These are phyloP conservation scores for Automeris io DNA, from an alignment of 2,888 invertebrate genomes.

Conservation along the genomic window DNA sequence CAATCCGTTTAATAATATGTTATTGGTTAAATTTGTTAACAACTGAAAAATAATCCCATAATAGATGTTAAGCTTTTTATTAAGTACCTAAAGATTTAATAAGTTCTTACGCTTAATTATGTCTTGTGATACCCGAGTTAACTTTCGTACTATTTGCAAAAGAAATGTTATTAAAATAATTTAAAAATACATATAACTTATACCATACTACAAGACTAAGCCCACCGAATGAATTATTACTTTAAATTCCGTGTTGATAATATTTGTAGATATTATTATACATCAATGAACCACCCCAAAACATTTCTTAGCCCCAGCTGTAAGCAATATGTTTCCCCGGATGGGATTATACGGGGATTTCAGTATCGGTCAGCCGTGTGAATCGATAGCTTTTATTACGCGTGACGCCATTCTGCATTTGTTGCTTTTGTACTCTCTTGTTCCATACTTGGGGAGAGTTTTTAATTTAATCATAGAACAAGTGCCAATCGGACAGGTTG, in stretches of 20 bases:
- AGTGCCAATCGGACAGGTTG: slow-evolving; percentile 10
- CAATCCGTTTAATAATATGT: too few relatives aligned
- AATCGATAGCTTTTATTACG: slow-evolving; percentile 57
- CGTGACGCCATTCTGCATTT: slow-evolving; percentile 40
- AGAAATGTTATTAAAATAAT: too few relatives aligned
- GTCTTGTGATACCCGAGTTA: too few relatives aligned
- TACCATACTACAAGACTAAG: neutral
- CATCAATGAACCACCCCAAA: slow-evolving; percentile 8
- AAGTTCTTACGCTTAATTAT: too few relatives aligned
- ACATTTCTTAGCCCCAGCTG: slow-evolving; percentile 43
- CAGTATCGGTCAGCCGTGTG: slow-evolving; percentile 49
- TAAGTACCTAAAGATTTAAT: too few relatives aligned
- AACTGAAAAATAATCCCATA: too few relatives aligned
- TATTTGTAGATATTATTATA: neutral
- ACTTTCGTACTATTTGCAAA: too few relatives aligned
- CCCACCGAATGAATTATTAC: neutral
- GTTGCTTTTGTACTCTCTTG: slow-evolving; percentile 33
- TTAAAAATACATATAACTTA: too few relatives aligned
- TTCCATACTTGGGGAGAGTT: slow-evolving; percentile 11
- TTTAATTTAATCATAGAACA: slow-evolving; percentile 8
- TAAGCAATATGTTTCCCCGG: slow-evolving; percentile 53
- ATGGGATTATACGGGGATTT: slow-evolving; percentile 51
- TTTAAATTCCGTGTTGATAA: neutral
- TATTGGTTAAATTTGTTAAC: too few relatives aligned
- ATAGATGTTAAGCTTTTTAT: too few relatives aligned